phyloP scores from a whole-genome alignment of 2,113 vertebrate species.

The zebrafish (Danio rerio) region DNA sequence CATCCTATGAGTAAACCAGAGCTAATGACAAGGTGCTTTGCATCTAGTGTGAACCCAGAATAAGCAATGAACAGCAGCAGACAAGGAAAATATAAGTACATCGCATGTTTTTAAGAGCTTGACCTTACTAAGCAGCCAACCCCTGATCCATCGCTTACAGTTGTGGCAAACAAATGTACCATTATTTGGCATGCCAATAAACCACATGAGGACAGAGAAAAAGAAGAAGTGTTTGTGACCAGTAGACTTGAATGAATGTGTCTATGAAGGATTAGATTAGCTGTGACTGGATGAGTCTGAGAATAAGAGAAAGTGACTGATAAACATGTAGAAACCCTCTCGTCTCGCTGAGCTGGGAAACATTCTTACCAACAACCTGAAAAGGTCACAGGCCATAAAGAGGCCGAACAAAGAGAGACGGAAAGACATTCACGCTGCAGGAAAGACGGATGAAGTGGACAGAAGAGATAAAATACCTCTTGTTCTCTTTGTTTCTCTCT shows the following conservation, averaged over 20 bases:
- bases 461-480: slow-evolving; percentile 28
- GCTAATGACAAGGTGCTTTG: no score
- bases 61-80: not conserved
- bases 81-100: not conserved
- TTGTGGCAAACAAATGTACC: not conserved
- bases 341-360: slow-evolving; percentile 29
- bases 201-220: not conserved
- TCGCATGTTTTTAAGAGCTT: not conserved
- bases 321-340: not conserved
- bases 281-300: slow-evolving; percentile 15
- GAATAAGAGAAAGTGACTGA: not conserved
- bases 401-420: slow-evolving; percentile 37
- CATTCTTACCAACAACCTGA: slow-evolving; percentile 21
- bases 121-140: not conserved
- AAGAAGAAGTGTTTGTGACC: slow-evolving; percentile 1
- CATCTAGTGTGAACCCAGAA: no score
- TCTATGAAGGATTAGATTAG: not conserved
- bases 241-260: not conserved
- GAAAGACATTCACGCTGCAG: slow-evolving; percentile 30
- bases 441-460: slow-evolving; percentile 37
- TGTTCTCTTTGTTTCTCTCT: slow-evolving; percentile 44
- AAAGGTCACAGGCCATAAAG: slow-evolving; percentile 20
- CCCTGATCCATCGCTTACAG: not conserved
- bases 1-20: no score
- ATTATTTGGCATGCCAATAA: slow-evolving; percentile 14